phyloP scores from a whole-genome alignment of 2,888 invertebrate genomes.

The Drosophila mettleri region DNA sequence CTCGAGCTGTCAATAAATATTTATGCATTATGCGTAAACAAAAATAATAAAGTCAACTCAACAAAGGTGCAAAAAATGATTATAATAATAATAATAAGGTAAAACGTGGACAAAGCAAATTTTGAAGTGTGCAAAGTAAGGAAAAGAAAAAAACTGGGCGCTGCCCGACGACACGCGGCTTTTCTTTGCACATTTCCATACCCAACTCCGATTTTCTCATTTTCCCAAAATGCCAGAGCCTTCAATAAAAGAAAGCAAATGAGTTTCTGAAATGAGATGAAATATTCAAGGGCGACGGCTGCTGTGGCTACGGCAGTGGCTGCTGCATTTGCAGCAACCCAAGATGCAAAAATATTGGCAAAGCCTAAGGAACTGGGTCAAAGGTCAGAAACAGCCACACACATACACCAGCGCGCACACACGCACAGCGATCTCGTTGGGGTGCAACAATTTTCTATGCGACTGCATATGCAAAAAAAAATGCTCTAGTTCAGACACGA shows the following conservation, averaged over 20 bases:
- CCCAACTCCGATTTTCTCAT: conserved; percentile 21
- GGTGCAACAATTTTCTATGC: conserved; percentile 72
- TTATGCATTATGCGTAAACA: conserved; percentile 61
- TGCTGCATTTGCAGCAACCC: conserved; percentile 56
- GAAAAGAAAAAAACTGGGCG: conserved; percentile 31
- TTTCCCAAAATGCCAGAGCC: conserved; percentile 1
- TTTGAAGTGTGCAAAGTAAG: conserved; percentile 27
- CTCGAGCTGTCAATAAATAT: conserved; percentile 74
- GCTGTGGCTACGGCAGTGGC: conserved; percentile 18
- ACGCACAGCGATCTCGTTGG: conserved; percentile 16
- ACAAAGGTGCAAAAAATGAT: conserved; percentile 38
- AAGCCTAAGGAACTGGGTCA: conserved; percentile 66
- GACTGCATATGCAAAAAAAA: conserved; percentile 73
- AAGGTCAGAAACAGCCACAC: conserved; percentile 57
- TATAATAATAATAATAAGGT: conserved; percentile 11
- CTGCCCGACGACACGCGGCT: conserved; percentile 53
- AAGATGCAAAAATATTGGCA: conserved; percentile 71
- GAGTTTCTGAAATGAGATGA: conserved; percentile 58
- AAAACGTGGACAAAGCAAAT: conserved; percentile 45
- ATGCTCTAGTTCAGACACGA: conserved; percentile 32
- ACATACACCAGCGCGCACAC: conserved; percentile 23
- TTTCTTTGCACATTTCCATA: conserved; percentile 38
- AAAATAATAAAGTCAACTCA: conserved; percentile 73
- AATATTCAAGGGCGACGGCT: conserved; percentile 54
- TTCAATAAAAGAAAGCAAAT: conserved; percentile 59